Base-by-base conservation (phyloP, 1,140 invertebrate species). In the Ceratosolen solmsi region DNA sequence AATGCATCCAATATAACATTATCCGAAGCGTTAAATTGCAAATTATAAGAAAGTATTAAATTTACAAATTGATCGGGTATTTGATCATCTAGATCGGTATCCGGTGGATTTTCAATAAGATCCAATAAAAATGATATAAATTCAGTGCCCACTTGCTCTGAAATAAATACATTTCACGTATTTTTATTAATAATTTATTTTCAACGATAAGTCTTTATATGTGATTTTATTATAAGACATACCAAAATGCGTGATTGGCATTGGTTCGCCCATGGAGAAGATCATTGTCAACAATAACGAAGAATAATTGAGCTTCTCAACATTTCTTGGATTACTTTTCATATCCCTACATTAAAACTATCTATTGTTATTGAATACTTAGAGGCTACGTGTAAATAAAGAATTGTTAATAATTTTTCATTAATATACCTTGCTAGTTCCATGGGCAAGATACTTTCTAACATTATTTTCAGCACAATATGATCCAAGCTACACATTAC, bases 251-350 rank as follows among this genome's bases (percentile, higher is more conserved):
- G 95, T 95, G 36, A 96, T 93, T 27, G 96, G 96, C 93, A 97
- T 94, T n/a, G 93, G 93, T 90, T 98, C 96, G 11, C 96, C 97
- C 93, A 96, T 96, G 70, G 96, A 97, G 87, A 98, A 95, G 73
- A 98, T 94, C 93, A 97, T 96, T 41, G 96, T 96, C 27, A 98
- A 90, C 79, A 98, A 92, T 60, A 96, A 92, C 0, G 96, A 94
- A 30, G 96, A 96, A 89, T 96, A 94, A 82, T 94, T 94, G 68
- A 96, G 92, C 84, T 95, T 94, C 84, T 93, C 92, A 70, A 94
- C 93, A 84, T 95, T 95, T 85, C 94, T 92, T 38, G 94, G 92
- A 92, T 95, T 95, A 86, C 94, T 94, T 81, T 92, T 91, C 94
- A 96, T 96, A 88, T 96, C 95, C 65, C 95, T 94, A 84, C 41